A percentile compares a stretch with the other conserved stretches of the same genome.
Conservation (phyloP, 2,888 invertebrate species). For the Acleris sparsana region DNA sequence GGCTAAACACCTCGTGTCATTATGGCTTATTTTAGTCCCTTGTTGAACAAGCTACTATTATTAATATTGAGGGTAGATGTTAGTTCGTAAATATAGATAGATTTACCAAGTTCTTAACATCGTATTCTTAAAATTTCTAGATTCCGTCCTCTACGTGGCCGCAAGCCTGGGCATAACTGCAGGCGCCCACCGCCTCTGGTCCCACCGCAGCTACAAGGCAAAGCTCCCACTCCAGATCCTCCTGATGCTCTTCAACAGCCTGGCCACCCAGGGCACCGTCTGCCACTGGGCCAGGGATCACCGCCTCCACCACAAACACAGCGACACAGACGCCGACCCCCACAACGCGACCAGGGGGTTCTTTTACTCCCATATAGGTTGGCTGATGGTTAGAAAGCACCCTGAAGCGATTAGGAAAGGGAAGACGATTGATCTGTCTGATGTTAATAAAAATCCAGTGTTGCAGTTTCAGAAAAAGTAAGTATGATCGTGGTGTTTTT, state of each 20-base stretch:
- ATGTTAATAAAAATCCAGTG: constrained; percentile 4
- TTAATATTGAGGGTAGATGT: too few relatives aligned
- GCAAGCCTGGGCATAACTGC: constrained; percentile 10
- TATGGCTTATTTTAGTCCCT: too few relatives aligned
- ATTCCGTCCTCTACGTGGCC: neutral
- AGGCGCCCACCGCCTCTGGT: constrained; percentile 41
- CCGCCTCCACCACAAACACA: constrained; percentile 52
- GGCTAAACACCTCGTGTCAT: too few relatives aligned
- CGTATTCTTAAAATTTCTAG: neutral
- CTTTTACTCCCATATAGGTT: constrained; percentile 91
- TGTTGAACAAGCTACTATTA: too few relatives aligned
- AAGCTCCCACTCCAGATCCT: constrained; percentile 15
- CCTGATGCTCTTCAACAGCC: constrained; percentile 17
- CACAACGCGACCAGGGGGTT: constrained; percentile 89
- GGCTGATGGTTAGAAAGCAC: constrained; percentile 89
- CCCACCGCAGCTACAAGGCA: constrained; percentile 41
- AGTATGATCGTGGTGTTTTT: neutral
- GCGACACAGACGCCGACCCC: constrained; percentile 73
- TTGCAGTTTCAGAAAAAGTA: constrained; percentile 17
- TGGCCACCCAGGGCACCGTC: constrained; percentile 65
- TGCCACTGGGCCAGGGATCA: constrained; percentile 82
- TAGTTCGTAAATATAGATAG: too few relatives aligned
- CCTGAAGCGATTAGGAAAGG: constrained; percentile 83
- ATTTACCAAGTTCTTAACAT: too few relatives aligned
- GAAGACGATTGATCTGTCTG: neutral